Evolutionary conservation across 2,888 invertebrate species (phyloP), one percentile per base, ranked within the genome.

Genomic region (Drosophila neutralis): DNA sequence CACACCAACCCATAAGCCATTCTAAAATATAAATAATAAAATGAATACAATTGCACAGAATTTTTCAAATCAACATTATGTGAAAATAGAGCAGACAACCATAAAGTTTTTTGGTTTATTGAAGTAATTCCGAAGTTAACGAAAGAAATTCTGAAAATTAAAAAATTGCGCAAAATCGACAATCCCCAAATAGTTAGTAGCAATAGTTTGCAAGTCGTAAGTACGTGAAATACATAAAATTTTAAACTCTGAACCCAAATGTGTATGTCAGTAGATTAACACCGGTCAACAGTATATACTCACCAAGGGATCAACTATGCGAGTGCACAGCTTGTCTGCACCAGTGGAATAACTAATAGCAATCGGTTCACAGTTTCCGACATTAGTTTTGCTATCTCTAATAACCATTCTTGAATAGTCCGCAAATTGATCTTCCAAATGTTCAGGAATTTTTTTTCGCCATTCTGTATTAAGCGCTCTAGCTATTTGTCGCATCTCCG

Each of bases 1-100:
- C 74, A 98, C 94, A 74, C 98, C 96, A 89, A 97, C 95, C 98
- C 98, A 98, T 94, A 97, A 98, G 52, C 98, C 98, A 94, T 98
- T 98, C 98, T 98, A n/a, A 35, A 33, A 33, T 33, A 10, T 0
- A 10, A 31, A 31, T 31, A 31, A 31, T 31, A 10, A 31, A 31
- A 31, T 31, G 2, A 10, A 31, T 10, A 3, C 10, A 33, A 33
- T 10, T 33, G 31, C 31, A 33, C 31, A 10, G 31, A 33, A 33
- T 33, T 33, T 33, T 33, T 33, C 31, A 33, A 33, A 33, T 33
- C 31, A 33, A 31, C 31, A 10, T 10, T 3, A 10, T 31, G 10
- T 31, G 3, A 31, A 31, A 31, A 31, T 31, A 31, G 31, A 31
- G 3, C 31, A 10, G 31, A 10, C 10, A 31, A 31, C 31, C 31